Evolutionary conservation across 2,888 invertebrate genomes (phyloP).

Genomic region (Marasmarcha lunaedactyla): DNA sequence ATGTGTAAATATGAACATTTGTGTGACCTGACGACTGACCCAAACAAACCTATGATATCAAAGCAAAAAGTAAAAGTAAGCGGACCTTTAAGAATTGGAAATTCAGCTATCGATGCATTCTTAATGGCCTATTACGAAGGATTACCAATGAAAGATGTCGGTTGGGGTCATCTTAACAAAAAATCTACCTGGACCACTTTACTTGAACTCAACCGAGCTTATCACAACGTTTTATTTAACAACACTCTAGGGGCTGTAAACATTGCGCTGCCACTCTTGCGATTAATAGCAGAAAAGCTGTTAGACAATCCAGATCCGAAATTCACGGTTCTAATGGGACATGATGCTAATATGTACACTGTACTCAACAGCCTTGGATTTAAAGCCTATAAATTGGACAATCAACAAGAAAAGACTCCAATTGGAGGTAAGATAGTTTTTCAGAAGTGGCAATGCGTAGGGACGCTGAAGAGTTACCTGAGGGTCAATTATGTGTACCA

Average conservation of each 20-base stretch:
- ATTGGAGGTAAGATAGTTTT: slow-evolving; percentile 52
- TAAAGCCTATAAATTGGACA: slow-evolving; percentile 26
- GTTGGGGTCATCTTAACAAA: slow-evolving; percentile 38
- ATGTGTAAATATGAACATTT: slow-evolving; percentile 28
- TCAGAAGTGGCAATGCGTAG: slow-evolving; percentile 39
- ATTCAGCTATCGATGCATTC: slow-evolving; percentile 47
- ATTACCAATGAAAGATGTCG: slow-evolving; percentile 33
- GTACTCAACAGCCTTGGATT: slow-evolving; percentile 34
- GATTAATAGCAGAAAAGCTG: slow-evolving; percentile 32
- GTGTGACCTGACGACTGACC: slow-evolving; percentile 35
- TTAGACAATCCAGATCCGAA: slow-evolving; percentile 22
- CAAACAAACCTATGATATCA: slow-evolving; percentile 28
- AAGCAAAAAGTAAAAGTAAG: slow-evolving; percentile 36
- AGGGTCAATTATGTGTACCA: slow-evolving; percentile 50
- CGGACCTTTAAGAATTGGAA: slow-evolving; percentile 48
- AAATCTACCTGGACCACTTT: slow-evolving; percentile 30
- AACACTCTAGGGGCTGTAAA: slow-evolving; percentile 41
- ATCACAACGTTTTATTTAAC: slow-evolving; percentile 47
- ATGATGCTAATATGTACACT: slow-evolving; percentile 51
- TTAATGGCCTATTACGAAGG: slow-evolving; percentile 54
- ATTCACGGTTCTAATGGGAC: slow-evolving; percentile 44
- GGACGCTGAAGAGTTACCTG: slow-evolving; percentile 23
- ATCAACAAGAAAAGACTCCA: slow-evolving; percentile 38
- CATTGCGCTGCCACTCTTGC: slow-evolving; percentile 34
- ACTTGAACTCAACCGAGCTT: slow-evolving; percentile 30